Evolutionary conservation across 2,113 vertebrate genomes (phyloP), one percentile per base, ranked within the genome.

Genomic region (Megalops atlanticus): DNA sequence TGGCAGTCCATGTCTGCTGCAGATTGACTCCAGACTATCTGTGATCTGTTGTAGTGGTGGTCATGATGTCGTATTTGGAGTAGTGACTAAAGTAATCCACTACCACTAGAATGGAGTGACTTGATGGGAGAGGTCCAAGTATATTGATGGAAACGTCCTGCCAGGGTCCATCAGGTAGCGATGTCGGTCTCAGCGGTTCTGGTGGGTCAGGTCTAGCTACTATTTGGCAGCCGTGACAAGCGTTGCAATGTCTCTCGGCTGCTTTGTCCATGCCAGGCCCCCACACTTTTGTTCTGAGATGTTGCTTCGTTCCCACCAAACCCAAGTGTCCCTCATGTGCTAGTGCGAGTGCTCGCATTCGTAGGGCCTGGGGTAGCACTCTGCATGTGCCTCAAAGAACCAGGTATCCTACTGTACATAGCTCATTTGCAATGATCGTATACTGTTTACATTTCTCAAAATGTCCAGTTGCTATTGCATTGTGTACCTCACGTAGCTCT

Each of bases 61-160:
- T 45, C 5, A 14, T 4, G 5, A 45, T 52, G 31, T 52, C 74
- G 14, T 73, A 39, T 18, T 73, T 35, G 38, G 36, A 73, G 4
- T 82, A 84, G 18, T 76, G 15, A 24, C 79, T 86, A 27, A 74
- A 85, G 16, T 80, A 85, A 47, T 86, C 85, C 76, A 82, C 77
- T 21, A 80, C 81, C 5, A 85, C 69, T 11, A 83, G 27, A 14
- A 82, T 80, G 18, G 49, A 85, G 21, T 83, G 79, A 33, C 71
- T 77, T 5, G 74, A 49, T 24, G 78, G 81, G 7, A 86, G 72
- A 2, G 81, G 76, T 15, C 75, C 83, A 11, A 82, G 43, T 24
- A 83, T 3, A 43, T 87, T 38, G 11, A 86, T 43, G 3, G 75
- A 80, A 6, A 86, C 16, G n/a, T 84, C 80, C 36, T 76, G 49